Conservation (phyloP, 2,797 vertebrate genomes). For the Loris lydekkerianus region DNA sequence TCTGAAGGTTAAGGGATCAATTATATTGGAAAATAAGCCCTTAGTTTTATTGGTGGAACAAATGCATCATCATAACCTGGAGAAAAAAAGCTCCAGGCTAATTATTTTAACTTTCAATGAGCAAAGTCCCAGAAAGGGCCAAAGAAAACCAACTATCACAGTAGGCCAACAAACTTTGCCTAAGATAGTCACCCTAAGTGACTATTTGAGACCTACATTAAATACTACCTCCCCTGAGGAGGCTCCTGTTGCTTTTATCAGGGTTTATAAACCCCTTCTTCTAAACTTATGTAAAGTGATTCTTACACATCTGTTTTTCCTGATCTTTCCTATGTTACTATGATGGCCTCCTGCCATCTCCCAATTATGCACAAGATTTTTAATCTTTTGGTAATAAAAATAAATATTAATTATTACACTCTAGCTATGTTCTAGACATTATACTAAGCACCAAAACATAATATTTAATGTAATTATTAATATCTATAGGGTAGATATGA, state of each 20-base stretch:
- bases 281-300: neutral
- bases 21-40: constrained; percentile 72
- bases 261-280: neutral
- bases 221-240: constrained; percentile 4
- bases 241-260: neutral
- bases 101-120: constrained; percentile 63
- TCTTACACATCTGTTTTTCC: constrained; percentile 1
- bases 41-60: constrained; percentile 50
- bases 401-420: neutral
- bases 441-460: neutral
- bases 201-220: constrained; percentile 28
- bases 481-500: neutral
- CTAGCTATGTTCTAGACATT: constrained; percentile 30
- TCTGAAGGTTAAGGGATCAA: constrained; percentile 77
- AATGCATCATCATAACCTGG: neutral
- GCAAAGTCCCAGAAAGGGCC: neutral
- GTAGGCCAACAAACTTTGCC: constrained; percentile 11
- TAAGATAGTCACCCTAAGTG: neutral
- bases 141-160: constrained; percentile 27
- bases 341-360: neutral
- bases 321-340: neutral
- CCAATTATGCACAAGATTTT: neutral
- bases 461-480: neutral
- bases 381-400: constrained; percentile 14
- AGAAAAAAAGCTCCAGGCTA: constrained; percentile 55